Conservation (phyloP, 1,140 invertebrate genomes). For the Drosophila lini region DNA sequence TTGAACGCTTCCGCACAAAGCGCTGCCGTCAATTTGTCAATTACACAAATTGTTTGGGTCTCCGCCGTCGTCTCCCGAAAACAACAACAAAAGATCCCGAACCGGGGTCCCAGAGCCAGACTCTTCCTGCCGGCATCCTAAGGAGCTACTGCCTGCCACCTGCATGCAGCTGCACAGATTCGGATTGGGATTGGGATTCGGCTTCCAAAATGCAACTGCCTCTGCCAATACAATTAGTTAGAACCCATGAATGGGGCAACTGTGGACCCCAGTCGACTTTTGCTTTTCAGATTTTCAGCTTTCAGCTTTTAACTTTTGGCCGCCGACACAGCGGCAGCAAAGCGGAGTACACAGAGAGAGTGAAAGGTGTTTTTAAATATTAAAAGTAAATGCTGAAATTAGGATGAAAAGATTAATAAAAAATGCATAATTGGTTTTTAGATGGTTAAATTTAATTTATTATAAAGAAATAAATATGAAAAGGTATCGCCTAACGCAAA, state of each 20-base stretch:
- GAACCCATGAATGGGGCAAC: conserved; percentile 77
- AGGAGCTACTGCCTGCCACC: conserved; percentile 56
- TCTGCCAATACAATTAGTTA: conserved; percentile 79
- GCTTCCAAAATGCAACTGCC: conserved; percentile 75
- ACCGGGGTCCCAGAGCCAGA: conserved; percentile 17
- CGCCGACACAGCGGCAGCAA: conserved; percentile 41
- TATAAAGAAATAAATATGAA: no score
- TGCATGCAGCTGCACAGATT: conserved; percentile 83
- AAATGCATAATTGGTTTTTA: no score
- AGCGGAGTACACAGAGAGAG: conserved; percentile 5
- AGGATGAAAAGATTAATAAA: no score
- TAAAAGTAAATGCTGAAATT: no score
- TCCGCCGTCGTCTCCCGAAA: conserved; percentile 27
- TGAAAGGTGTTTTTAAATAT: not conserved
- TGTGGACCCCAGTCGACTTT: conserved; percentile 43
- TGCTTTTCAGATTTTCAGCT: conserved; percentile 46
- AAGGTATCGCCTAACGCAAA: no score
- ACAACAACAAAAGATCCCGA: conserved; percentile 46
- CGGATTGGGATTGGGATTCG: conserved; percentile 22
- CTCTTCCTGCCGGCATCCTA: conserved; percentile 60
- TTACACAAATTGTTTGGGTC: conserved; percentile 83
- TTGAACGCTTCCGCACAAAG: conserved; percentile 82
- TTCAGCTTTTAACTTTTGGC: conserved; percentile 46
- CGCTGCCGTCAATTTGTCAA: conserved; percentile 84
- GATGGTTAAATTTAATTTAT: no score